phyloP scores from a whole-genome alignment of 2,888 invertebrate species.

The Netelia fuscicornis region DNA sequence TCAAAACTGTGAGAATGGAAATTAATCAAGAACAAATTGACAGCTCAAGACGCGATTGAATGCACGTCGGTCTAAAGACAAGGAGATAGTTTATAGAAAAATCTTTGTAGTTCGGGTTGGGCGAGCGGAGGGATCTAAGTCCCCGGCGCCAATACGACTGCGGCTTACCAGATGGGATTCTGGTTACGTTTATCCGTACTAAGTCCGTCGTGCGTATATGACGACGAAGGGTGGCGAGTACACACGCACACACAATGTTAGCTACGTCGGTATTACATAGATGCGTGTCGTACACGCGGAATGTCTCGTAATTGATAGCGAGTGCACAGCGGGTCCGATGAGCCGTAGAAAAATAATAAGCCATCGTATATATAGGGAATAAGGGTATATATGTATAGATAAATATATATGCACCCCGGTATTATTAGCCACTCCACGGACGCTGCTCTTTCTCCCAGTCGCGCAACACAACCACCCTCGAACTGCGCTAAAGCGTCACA shows the following conservation, averaged over 20 bases:
- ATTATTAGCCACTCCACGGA: constrained; percentile 81
- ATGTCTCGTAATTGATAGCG: constrained; percentile 84
- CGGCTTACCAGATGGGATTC: constrained; percentile 83
- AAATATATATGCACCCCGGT: constrained; percentile 66
- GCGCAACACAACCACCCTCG: constrained; percentile 46
- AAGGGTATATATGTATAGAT: constrained; percentile 22
- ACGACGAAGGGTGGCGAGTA: constrained; percentile 52
- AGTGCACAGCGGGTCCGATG: constrained; percentile 82
- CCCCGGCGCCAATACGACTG: constrained; percentile 60
- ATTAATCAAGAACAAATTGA: constrained; percentile 55
- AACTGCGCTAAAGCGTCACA: constrained; percentile 26
- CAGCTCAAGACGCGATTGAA: constrained; percentile 44
- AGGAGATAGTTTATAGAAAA: constrained; percentile 3
- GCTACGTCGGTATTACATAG: constrained; percentile 67
- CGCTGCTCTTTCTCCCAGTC: constrained; percentile 62
- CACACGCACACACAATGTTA: constrained; percentile 12
- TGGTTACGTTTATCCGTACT: constrained; percentile 82
- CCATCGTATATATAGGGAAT: constrained; percentile 74
- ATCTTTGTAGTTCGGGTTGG: constrained; percentile 43
- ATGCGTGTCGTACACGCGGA: constrained; percentile 74
- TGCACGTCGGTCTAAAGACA: constrained; percentile 33
- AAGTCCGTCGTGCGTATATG: constrained; percentile 73
- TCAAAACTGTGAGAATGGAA: background rate
- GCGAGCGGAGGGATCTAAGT: constrained; percentile 44
- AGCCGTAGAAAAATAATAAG: constrained; percentile 85